Base-by-base conservation (phyloP, 2,888 invertebrate species). In the Gymnosoma rotundatum region DNA sequence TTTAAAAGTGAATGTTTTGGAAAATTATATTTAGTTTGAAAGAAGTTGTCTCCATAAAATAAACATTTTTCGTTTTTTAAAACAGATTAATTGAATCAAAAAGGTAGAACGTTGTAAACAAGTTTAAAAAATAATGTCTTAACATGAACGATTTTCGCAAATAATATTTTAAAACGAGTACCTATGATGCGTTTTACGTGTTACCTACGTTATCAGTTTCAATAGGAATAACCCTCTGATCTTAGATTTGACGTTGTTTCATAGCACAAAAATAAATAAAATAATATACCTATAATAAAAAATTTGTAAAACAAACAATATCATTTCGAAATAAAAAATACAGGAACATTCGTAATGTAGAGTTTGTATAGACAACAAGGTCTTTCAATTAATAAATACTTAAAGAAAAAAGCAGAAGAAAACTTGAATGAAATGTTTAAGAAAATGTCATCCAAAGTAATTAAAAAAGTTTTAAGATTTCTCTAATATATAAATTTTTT, bases 151-250 rank as follows among this genome's bases (percentile, higher is more conserved):
- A 42, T 12, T 42, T 42, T 42, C 7, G 42, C 10, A 42, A 42
- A 42, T 45, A 45, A 12, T 16, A 48, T 16, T 16, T 48, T 6
- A n/a, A 48, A 48, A 16, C n/a, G 4, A 16, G 0, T 8, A 52
- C 18, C 18, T 16, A 48, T 16, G 16, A 16, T n/a, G 14, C 50
- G 18, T 9, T 64, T 66, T 75, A 21, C 38, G 54, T 72, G 58
- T 70, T 4, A n/a, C 56, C 32, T n/a, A 9, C 36, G 20, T 84
- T 84, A 84, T 81, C 83, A 61, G 45, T 60, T 45, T 16, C 32
- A 67, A 56, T 50, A 54, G 16, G 21, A 52, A 42, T 64, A 79
- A 70, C 75, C 72, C 85, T 74, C 45, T 85, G 85, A 79, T 76
- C 85, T 54, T 58, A 58, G 63, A 72, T 83, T 72, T 56, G 42